These are phyloP conservation scores for Daubentonia madagascariensis DNA, from an alignment of 2,113 vertebrate genomes.

Conservation along the genomic window DNA sequence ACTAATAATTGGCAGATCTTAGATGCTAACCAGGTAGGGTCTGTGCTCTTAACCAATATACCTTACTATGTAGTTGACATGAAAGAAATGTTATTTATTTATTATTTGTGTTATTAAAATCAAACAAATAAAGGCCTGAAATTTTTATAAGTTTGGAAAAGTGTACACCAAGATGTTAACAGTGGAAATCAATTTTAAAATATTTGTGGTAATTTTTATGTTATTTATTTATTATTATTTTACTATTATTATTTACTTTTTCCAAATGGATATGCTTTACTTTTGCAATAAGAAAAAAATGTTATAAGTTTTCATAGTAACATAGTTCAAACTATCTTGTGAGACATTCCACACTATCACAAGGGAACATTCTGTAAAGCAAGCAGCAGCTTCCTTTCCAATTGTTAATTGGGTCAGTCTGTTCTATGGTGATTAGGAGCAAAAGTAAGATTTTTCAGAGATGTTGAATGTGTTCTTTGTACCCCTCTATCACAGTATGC, in stretches of 20 bases:
- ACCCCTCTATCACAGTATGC: too few relatives aligned
- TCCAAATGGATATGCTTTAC: neutral
- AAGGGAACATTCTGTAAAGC: neutral
- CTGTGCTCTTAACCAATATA: neutral
- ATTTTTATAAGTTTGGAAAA: neutral
- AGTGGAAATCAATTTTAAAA: neutral
- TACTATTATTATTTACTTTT: neutral
- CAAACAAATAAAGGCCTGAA: neutral
- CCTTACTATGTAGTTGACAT: neutral
- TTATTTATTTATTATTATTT: neutral
- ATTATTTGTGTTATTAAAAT: neutral
- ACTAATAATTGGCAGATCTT: neutral
- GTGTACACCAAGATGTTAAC: neutral
- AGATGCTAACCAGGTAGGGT: neutral
- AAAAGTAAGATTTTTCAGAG: neutral
- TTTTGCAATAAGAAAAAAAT: slow-evolving; percentile 9
- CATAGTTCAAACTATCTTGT: neutral
- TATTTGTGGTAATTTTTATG: neutral
- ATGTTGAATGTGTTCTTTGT: neutral
- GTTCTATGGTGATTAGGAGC: neutral
- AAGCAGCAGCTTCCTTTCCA: neutral
- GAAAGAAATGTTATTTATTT: neutral
- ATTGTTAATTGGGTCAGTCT: neutral
- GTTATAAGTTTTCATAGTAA: neutral
- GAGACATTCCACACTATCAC: neutral